A percentile compares a stretch with the other conserved stretches of the same genome.
Conservation (phyloP, 2,113 vertebrate species). For the Zosterops lateralis region DNA sequence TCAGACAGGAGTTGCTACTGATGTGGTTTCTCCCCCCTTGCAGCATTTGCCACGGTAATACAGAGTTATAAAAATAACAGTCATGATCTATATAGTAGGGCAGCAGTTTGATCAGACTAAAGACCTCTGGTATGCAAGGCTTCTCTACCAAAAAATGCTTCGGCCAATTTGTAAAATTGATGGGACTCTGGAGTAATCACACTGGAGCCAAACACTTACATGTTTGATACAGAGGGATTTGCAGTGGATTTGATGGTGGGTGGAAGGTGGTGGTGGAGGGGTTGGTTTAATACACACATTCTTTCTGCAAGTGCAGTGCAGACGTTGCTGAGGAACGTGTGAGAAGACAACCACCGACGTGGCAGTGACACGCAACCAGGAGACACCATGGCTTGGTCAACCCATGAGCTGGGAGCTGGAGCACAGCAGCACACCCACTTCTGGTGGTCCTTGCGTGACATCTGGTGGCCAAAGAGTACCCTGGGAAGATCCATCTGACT, state of each 20-base stretch:
- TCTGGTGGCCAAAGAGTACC: conserved; percentile 46
- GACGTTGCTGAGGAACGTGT: not conserved
- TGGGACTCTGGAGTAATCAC: conserved; percentile 10
- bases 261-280: not conserved
- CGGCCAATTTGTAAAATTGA: conserved; percentile 54
- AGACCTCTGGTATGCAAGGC: conserved; percentile 33
- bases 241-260: conserved; percentile 24
- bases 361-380: conserved; percentile 41
- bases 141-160: conserved; percentile 43
- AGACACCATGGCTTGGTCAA: not conserved
- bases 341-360: conserved; percentile 11
- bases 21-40: conserved; percentile 38
- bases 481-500: not conserved
- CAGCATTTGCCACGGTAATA: conserved; percentile 14
- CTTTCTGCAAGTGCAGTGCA: conserved; percentile 33
- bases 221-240: conserved; percentile 51
- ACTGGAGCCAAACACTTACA: conserved; percentile 26
- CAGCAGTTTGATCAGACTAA: conserved; percentile 40
- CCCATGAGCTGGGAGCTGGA: not conserved
- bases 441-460: conserved; percentile 49
- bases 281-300: not conserved
- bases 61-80: conserved; percentile 24
- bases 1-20: conserved; percentile 62
- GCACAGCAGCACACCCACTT: not conserved
- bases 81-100: not conserved